Base-by-base conservation (phyloP, 2,888 invertebrate genomes). In the Margaritifera margaritifera region DNA sequence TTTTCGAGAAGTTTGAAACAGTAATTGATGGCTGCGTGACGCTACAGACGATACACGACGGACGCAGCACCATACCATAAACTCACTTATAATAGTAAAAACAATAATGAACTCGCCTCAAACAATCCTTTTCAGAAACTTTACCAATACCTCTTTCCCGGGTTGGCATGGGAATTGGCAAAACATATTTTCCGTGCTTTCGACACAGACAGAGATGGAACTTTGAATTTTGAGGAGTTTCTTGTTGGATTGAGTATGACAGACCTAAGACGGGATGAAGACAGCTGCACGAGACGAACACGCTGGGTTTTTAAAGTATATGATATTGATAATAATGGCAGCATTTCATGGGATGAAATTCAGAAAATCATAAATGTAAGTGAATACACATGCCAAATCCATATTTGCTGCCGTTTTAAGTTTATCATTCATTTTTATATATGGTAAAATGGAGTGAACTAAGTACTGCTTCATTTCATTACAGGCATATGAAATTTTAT, bases 141-240 rank as follows among this genome's bases (percentile, higher is more conserved):
- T 31, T 31, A 31, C 31, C 31, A 31, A 8, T 31, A 31, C 31
- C 31, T 31, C 31, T 31, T 31, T 31, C 31, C 31, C 1, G 31
- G 31, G 31, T 31, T 31, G 31, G 6, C 31, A 31, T 31, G 31
- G 31, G 6, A 65, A 5, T 55, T 77, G 4, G 74, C 72, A 5
- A 69, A 69, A 15, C 64, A 69, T 57, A 77, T 77, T 55, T 77
- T 74, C 58, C 55, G 64, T 20, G 67, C 71, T 20, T 77, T 77
- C 68, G 77, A 77, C 54, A 62, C 66, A 15, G 69, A 77, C 58
- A 68, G 73, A 6, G 66, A 74, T 61, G 74, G 77, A 1, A 66
- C 57, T 52, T 71, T 77, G 18, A 71, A 72, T 54, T 77, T 77
- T 70, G 74, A 77, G 62, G 77, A 77, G 59, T 77, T 77, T 64